A percentile compares a stretch with the other conserved stretches of the same genome.
These are phyloP conservation scores for Nasonia giraulti DNA, from an alignment of 1,140 invertebrate species.

Conservation along the genomic window DNA sequence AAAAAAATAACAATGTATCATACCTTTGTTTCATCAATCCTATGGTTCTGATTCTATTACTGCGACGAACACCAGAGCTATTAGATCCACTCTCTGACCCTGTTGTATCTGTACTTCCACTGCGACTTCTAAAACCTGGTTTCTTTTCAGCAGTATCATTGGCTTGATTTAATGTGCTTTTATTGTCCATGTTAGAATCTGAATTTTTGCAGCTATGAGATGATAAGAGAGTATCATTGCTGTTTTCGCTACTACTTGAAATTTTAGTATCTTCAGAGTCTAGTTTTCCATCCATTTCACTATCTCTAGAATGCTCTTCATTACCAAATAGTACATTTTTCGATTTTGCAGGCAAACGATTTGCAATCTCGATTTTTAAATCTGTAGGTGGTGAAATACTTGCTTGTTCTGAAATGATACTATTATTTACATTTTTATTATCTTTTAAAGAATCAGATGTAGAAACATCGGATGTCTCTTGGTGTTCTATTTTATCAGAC, in stretches of 20 bases:
- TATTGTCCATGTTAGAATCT: conserved; percentile 62
- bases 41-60: conserved; percentile 72
- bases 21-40: conserved; percentile 71
- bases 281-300: conserved; percentile 65
- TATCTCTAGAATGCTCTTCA: conserved; percentile 66
- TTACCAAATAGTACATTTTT: conserved; percentile 44
- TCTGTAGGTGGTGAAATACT: conserved; percentile 11
- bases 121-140: conserved; percentile 66
- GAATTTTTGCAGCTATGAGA: conserved; percentile 61
- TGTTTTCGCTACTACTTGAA: conserved; percentile 70
- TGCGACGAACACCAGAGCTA: conserved; percentile 71
- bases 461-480: conserved; percentile 48
- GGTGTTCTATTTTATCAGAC: conserved; percentile 62
- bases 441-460: conserved; percentile 46
- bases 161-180: conserved; percentile 52
- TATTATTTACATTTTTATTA: conserved; percentile 47
- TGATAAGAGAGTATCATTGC: conserved; percentile 69
- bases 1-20: background rate
- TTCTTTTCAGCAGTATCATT: conserved; percentile 65
- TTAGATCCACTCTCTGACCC: conserved; percentile 71
- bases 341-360: conserved; percentile 28
- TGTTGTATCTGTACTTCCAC: conserved; percentile 70
- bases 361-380: conserved; percentile 41
- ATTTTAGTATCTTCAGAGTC: conserved; percentile 69
- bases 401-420: conserved; percentile 30